Base-by-base conservation (phyloP, 2,888 invertebrate genomes). In the Eustalomyia histrio region DNA sequence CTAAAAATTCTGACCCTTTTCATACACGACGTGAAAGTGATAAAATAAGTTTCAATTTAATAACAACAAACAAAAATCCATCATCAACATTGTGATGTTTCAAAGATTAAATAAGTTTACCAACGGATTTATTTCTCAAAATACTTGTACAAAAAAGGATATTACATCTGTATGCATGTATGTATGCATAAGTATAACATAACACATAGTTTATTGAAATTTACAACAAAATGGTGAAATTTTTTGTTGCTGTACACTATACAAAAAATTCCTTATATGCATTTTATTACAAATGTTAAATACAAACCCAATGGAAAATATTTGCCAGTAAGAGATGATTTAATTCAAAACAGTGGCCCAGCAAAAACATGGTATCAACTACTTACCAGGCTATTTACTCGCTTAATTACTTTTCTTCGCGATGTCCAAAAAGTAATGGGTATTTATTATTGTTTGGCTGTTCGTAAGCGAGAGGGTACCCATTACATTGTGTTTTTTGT, bases 221-320 rank as follows among this genome's bases (percentile, higher is more conserved):
- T 80, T 21, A 24, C 71, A 76, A 80, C 80, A 80, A 80, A 80
- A 80, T 80, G 80, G 80, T 76, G 80, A 80, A 76, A 53, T 76
- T 72, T 29, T 29, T 53, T 72, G 61, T 24, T 68, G 67, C 43
- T 47, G 12, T 29, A 53, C 24, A 58, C 61, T 68, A 24, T 29
- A 47, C n/a, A n/a, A n/a, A 47, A 47, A 81, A 81, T 74, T 29
- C 60, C 43, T n/a, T 47, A n/a, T 47, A 58, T 81, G 74, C 71
- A 29, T 58, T 33, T 75, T 78, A 78, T 78, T 71, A 67, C 74
- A 79, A 74, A 74, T 24, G 78, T 78, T 81, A 78, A 81, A 78
- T 50, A 61, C 29, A 63, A 75, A 71, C 43, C 78, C 78, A 81
- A 81, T 81, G 71, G 67, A 43, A 78, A 81, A 78, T 78, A 74